Base-by-base conservation (phyloP, 2,113 vertebrate genomes). In the Megaceryle torquata region DNA sequence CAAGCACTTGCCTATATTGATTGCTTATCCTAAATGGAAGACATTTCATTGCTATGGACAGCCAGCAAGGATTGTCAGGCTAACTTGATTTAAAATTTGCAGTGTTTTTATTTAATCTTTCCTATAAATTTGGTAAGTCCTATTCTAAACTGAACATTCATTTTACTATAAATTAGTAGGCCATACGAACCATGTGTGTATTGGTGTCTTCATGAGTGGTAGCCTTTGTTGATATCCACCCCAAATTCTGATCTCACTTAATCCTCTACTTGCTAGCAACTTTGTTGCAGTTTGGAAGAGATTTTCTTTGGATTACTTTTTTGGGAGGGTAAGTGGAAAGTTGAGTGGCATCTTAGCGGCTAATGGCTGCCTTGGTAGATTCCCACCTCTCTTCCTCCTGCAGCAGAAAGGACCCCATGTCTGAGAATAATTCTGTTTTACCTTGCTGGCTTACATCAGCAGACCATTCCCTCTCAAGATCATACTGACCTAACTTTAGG, bases 61-160 rank as follows among this genome's bases (percentile, higher is more conserved):
- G 83, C 93, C 95, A 87, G 86, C 53, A 93, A 95, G 86, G 93
- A 96, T 87, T 92, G 48, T 94, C 75, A 91, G 86, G 95, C 91
- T 84, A 76, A 57, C 20, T 61, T 83, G 74, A 43, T 89, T 77
- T 82, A 59, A 92, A 77, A 84, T 91, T 31, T 68, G 56, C 37
- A 83, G 76, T 65, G 70, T 84, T 95, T 85, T 91, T 53, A 77
- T 86, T 78, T 68, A 60, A 90, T 92, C 92, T 91, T 84, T 83
- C 69, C 68, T 68, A 39, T 35, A 71, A 44, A 4, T 92, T 91
- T 57, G 35, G 10, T 82, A 88, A 84, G 7, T 82, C 65, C 35
- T 81, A 51, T 87, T 71, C 69, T 84, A 75, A 92, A 68, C 26
- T 1, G 2, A 88, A 48, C 14, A 22, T 84, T 84, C 13, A 48